Percentiles rank a stretch among this genome's conserved stretches.
phyloP scores from a whole-genome alignment of 1,140 invertebrate species.

The Drosophila pectinifera region DNA sequence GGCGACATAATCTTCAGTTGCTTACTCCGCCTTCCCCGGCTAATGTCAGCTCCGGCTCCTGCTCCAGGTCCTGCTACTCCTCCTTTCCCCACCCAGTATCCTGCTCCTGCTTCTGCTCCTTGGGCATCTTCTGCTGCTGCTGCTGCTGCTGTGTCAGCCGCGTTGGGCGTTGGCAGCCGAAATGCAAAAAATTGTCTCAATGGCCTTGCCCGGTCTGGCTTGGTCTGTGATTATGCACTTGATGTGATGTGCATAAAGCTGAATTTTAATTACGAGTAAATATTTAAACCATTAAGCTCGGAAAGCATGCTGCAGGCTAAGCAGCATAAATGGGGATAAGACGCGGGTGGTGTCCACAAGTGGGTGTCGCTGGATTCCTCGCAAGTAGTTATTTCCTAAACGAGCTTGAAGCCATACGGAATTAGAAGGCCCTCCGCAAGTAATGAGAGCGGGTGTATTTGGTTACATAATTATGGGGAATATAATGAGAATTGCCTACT shows the following conservation, averaged over 20 bases:
- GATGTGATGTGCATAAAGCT: conserved; percentile 80
- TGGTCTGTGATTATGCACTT: conserved; percentile 78
- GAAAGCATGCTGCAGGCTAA: conserved; percentile 49
- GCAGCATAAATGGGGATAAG: conserved; percentile 17
- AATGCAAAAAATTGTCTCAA: conserved; percentile 70
- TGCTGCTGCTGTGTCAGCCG: conserved; percentile 40
- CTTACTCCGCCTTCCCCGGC: conserved; percentile 61
- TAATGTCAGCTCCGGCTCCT: conserved; percentile 47
- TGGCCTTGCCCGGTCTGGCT: conserved; percentile 63
- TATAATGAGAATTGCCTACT: neutral
- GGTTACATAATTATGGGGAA: neutral
- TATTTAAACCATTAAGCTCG: conserved; percentile 77
- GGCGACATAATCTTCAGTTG: conserved; percentile 79
- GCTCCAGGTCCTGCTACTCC: neutral
- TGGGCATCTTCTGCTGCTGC: conserved; percentile 10
- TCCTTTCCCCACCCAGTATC: neutral
- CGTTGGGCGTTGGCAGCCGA: conserved; percentile 41
- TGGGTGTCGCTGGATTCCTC: conserved; percentile 14
- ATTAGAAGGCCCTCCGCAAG: conserved; percentile 22
- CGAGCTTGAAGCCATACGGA: neutral
- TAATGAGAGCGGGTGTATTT: conserved; percentile 4
- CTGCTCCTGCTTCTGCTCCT: neutral
- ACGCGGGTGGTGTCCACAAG: conserved; percentile 15
- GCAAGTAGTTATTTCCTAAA: conserved; percentile 21
- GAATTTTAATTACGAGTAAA: conserved; percentile 83